Conservation (phyloP, 2,888 invertebrate genomes). For the Nemapogon koenigi region DNA sequence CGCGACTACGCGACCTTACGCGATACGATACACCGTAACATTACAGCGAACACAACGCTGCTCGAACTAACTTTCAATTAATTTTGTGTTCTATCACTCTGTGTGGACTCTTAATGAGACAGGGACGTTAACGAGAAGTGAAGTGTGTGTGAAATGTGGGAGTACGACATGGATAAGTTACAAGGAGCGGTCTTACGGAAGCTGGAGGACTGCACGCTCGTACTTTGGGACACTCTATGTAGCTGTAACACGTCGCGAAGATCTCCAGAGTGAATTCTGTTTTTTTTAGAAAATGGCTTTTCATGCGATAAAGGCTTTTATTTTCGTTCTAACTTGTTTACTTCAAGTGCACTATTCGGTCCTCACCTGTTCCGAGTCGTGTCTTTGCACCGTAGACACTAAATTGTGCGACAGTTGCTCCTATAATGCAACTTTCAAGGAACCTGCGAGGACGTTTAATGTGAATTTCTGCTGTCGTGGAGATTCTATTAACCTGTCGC, state of each 20-base stretch:
- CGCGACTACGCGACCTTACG: slow-evolving; percentile 15
- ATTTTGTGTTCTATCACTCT: background rate
- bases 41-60: background rate
- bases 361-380: slow-evolving; percentile 36
- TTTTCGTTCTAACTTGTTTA: slow-evolving; percentile 38
- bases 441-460: slow-evolving; percentile 29
- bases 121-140: slow-evolving; percentile 25
- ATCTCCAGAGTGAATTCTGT: background rate
- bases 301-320: slow-evolving; percentile 34
- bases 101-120: slow-evolving; percentile 11
- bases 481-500: background rate
- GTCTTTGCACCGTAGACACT: slow-evolving; percentile 30
- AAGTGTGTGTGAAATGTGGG: slow-evolving; percentile 18
- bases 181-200: background rate
- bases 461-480: slow-evolving; percentile 36
- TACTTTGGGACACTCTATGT: background rate
- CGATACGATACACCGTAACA: background rate
- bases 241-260: background rate
- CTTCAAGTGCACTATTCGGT: slow-evolving; percentile 39
- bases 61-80: background rate
- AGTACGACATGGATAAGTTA: slow-evolving; percentile 4
- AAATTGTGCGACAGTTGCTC: slow-evolving; percentile 38
- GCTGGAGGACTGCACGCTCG: background rate
- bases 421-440: slow-evolving; percentile 39
- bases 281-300: slow-evolving; percentile 36